A percentile compares a stretch with the other conserved stretches of the same genome.
Conservation (phyloP, 2,797 vertebrate genomes). For the Anas bernieri region DNA sequence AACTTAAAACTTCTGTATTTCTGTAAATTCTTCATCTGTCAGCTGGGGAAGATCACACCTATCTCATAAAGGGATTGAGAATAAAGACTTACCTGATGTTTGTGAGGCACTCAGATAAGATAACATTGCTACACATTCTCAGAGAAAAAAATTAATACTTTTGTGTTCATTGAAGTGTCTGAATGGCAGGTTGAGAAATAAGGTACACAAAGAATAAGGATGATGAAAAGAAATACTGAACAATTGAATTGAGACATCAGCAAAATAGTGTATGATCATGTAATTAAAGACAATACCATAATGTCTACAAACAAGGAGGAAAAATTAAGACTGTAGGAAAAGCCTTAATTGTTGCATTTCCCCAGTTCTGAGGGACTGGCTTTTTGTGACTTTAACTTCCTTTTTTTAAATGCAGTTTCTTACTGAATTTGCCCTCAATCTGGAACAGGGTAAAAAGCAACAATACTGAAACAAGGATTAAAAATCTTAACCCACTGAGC, state of each 20-base stretch:
- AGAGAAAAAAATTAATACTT: conserved; percentile 60
- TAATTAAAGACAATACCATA: conserved; percentile 63
- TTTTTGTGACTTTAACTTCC: background rate
- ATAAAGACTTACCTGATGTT: conserved; percentile 58
- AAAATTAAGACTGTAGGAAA: conserved; percentile 50
- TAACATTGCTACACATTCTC: conserved; percentile 14
- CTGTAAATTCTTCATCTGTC: conserved; percentile 41
- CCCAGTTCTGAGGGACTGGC: conserved; percentile 7
- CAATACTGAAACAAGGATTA: background rate
- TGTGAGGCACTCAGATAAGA: conserved; percentile 48
- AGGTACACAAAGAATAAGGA: conserved; percentile 61
- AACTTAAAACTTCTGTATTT: background rate
- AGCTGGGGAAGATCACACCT: conserved; percentile 19
- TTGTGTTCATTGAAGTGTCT: conserved; percentile 64
- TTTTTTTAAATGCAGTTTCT: background rate
- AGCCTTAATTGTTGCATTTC: conserved; percentile 48
- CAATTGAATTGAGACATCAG: conserved; percentile 57
- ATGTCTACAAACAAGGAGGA: conserved; percentile 54
- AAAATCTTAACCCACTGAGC: background rate
- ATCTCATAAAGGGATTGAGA: conserved; percentile 28
- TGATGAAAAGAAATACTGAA: conserved; percentile 66
- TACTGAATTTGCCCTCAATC: background rate
- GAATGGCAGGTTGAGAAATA: conserved; percentile 69
- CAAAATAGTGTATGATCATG: conserved; percentile 64
- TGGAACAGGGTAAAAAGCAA: background rate